These are phyloP conservation scores for Paradoxurus hermaphroditus DNA, from an alignment of 2,113 vertebrate species.

Conservation along the genomic window DNA sequence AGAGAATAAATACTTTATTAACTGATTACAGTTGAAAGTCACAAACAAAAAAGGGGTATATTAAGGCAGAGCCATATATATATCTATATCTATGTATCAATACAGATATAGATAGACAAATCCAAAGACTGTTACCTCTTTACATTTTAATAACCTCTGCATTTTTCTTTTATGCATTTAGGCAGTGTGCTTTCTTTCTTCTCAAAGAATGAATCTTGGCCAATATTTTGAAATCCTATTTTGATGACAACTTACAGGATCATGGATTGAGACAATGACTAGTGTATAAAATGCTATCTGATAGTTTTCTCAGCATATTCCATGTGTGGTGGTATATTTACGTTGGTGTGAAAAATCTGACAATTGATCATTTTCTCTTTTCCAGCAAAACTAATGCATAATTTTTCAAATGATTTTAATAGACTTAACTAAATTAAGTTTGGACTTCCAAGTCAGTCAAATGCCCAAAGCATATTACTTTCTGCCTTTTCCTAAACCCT, in stretches of 20 bases:
- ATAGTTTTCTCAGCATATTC: conserved; percentile 50
- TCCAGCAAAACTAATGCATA: conserved; percentile 73
- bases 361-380: conserved; percentile 62
- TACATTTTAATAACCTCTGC: conserved; percentile 85
- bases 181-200: conserved; percentile 76
- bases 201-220: conserved; percentile 53
- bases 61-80: conserved; percentile 85
- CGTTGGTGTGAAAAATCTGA: conserved; percentile 63
- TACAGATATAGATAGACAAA: conserved; percentile 57
- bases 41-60: conserved; percentile 82
- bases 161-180: conserved; percentile 79
- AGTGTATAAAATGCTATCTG: conserved; percentile 39
- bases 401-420: conserved; percentile 64
- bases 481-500: conserved; percentile 62
- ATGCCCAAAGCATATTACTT: conserved; percentile 75
- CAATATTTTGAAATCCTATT: conserved; percentile 54
- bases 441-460: conserved; percentile 79
- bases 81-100: conserved; percentile 69
- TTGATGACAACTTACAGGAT: conserved; percentile 26
- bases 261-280: conserved; percentile 55
- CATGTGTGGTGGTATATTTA: conserved; percentile 54
- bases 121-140: conserved; percentile 79
- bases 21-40: conserved; percentile 86
- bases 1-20: conserved; percentile 93
- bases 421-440: conserved; percentile 74